These are phyloP conservation scores for Andrena praecox DNA, from an alignment of 2,888 invertebrate species.

Conservation along the genomic window DNA sequence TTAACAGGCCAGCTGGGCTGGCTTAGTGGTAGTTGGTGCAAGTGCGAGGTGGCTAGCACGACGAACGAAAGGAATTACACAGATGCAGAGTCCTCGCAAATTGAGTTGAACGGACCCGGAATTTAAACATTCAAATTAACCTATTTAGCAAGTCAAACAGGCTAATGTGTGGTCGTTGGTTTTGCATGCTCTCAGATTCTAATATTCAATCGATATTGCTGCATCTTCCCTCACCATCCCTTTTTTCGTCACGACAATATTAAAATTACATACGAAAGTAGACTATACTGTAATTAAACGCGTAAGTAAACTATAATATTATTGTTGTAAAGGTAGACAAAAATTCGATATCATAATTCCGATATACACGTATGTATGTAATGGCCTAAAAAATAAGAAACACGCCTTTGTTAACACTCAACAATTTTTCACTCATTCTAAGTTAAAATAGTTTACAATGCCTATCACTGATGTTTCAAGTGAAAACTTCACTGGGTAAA, in stretches of 20 bases:
- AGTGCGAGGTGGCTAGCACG: constrained; percentile 35
- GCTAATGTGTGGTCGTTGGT: constrained; percentile 77
- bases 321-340: too few species aligned
- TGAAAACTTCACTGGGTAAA: too few species aligned
- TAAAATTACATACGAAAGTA: background rate
- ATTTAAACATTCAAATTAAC: constrained; percentile 84
- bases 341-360: too few species aligned
- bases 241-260: background rate
- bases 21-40: constrained; percentile 51
- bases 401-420: too few species aligned
- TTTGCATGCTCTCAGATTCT: constrained; percentile 68
- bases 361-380: too few species aligned
- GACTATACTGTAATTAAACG: background rate
- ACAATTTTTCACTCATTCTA: too few species aligned
- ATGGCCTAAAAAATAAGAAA: too few species aligned
- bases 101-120: constrained; percentile 81
- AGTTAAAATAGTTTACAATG: too few species aligned
- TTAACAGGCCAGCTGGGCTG: constrained; percentile 54
- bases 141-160: constrained; percentile 83
- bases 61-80: constrained; percentile 77
- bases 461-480: too few species aligned
- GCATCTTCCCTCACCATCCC: constrained; percentile 34
- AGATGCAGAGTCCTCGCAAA: constrained; percentile 79
- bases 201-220: constrained; percentile 80
- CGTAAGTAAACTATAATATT: too few species aligned